These are phyloP conservation scores for Nesogale talazaci DNA, from an alignment of 2,113 vertebrate genomes.

Conservation along the genomic window DNA sequence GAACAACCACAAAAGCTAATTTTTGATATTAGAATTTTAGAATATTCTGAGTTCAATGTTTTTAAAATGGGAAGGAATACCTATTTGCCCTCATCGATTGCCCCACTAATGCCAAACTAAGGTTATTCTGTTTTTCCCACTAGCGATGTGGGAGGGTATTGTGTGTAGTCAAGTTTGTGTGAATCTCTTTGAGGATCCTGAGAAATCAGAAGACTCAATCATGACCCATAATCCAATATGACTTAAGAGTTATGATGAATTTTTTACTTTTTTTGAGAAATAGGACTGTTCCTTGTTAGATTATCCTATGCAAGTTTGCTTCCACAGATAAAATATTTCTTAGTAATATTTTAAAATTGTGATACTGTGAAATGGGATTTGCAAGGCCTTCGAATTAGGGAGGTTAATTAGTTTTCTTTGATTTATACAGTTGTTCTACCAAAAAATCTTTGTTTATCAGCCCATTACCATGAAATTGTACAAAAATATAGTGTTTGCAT, in stretches of 20 bases:
- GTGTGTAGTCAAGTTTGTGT: neutral
- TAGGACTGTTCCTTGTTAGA: constrained; percentile 57
- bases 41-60: constrained; percentile 42
- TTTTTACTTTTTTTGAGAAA: constrained; percentile 53
- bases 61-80: constrained; percentile 46
- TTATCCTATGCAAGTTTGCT: constrained; percentile 70
- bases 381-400: constrained; percentile 73
- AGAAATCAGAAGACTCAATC: constrained; percentile 23
- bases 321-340: constrained; percentile 76
- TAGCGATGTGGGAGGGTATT: constrained; percentile 54
- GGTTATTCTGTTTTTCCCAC: constrained; percentile 61
- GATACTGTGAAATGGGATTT: constrained; percentile 67
- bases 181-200: constrained; percentile 53
- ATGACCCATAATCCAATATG: neutral
- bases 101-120: constrained; percentile 31
- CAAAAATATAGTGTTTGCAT: constrained; percentile 47
- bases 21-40: constrained; percentile 54
- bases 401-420: constrained; percentile 70
- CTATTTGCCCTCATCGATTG: constrained; percentile 3
- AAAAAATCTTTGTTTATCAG: constrained; percentile 60
- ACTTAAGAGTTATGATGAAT: constrained; percentile 11
- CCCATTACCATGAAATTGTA: constrained; percentile 24
- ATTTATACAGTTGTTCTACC: constrained; percentile 62
- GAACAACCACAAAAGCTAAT: neutral
- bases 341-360: constrained; percentile 72